phyloP scores from a whole-genome alignment of 2,113 vertebrate species.

The Calypte anna region DNA sequence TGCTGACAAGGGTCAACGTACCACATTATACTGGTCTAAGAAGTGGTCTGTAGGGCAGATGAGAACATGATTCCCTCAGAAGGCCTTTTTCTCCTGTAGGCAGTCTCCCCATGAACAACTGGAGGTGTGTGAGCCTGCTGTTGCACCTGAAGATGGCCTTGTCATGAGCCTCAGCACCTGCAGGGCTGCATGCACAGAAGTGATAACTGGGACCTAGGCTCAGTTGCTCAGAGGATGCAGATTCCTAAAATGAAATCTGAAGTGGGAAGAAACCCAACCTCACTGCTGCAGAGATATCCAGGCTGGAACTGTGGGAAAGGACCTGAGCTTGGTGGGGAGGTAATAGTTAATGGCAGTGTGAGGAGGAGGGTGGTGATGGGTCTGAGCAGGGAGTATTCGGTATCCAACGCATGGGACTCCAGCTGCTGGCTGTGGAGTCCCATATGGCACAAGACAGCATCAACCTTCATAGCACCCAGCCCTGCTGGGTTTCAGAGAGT shows the following conservation, averaged over 20 bases:
- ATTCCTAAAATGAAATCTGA: background rate
- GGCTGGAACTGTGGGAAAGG: background rate
- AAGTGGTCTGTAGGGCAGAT: background rate
- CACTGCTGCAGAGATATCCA: background rate
- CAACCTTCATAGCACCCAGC: background rate
- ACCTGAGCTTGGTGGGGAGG: background rate
- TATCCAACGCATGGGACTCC: background rate
- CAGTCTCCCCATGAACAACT: background rate
- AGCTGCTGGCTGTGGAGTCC: background rate
- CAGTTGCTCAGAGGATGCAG: background rate
- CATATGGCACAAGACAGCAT: accelerated
- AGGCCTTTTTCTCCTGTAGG: background rate
- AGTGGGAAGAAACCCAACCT: background rate
- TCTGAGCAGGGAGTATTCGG: background rate
- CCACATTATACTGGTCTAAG: background rate
- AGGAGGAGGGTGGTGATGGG: background rate
- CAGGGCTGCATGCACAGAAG: background rate
- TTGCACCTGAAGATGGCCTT: background rate
- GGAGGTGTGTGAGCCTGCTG: background rate
- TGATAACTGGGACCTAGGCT: background rate
- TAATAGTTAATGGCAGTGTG: background rate
- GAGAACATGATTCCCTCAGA: background rate
- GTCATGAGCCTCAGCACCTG: background rate
- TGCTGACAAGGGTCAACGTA: background rate
- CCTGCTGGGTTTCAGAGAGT: background rate